phyloP scores from a whole-genome alignment of 2,113 vertebrate species.

The Hymenochirus boettgeri region DNA sequence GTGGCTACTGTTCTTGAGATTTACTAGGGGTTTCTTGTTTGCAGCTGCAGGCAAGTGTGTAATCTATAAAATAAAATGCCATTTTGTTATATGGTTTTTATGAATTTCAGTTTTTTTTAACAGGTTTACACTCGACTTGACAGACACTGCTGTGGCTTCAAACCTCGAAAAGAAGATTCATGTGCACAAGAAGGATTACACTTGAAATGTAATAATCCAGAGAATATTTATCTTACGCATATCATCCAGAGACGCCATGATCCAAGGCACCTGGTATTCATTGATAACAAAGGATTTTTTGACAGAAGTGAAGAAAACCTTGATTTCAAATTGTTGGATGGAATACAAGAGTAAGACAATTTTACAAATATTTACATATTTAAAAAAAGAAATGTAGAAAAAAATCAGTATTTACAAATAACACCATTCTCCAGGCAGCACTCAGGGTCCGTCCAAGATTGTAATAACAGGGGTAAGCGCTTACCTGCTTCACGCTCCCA shows the following conservation, averaged over 20 bases:
- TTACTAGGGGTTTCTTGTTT: no score
- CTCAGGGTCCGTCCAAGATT: no score
- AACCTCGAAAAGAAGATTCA: slow-evolving; percentile 76
- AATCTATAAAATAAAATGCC: no score
- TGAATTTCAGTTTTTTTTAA: slow-evolving; percentile 14
- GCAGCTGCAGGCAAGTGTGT: no score
- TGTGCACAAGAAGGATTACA: slow-evolving; percentile 66
- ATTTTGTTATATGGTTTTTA: no score
- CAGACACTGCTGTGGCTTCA: slow-evolving; percentile 91
- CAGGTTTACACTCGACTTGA: slow-evolving; percentile 91
- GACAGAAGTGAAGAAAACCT: slow-evolving; percentile 92
- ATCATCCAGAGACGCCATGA: slow-evolving; percentile 72
- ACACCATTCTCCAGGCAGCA: no score
- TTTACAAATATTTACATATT: neutral
- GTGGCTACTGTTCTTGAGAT: no score
- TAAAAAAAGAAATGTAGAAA: no score
- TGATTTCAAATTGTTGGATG: slow-evolving; percentile 85
- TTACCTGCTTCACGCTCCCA: no score
- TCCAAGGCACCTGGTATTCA: slow-evolving; percentile 76
- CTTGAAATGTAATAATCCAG: slow-evolving; percentile 64
- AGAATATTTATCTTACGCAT: slow-evolving; percentile 66
- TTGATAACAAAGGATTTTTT: slow-evolving; percentile 86
- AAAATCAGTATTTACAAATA: no score
- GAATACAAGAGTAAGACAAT: slow-evolving; percentile 87
- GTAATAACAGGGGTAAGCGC: no score